These are phyloP conservation scores for Unio pictorum DNA, from an alignment of 2,888 invertebrate species.

Conservation along the genomic window DNA sequence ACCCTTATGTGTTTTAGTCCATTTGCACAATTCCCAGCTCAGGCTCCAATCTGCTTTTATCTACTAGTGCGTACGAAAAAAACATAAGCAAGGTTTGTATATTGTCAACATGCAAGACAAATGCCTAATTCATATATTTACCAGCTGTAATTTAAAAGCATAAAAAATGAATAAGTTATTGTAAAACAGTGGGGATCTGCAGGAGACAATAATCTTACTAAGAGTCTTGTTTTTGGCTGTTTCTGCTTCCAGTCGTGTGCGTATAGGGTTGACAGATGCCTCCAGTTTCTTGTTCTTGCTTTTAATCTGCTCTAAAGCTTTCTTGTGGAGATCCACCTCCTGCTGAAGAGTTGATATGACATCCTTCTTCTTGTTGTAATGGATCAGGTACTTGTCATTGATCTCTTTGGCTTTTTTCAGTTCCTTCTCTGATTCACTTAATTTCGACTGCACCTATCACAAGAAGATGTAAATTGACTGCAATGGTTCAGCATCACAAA, in stretches of 20 bases:
- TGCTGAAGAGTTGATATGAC: conserved; percentile 32
- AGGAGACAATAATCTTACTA: conserved; percentile 19
- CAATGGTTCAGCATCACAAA: no score
- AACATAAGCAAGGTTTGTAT: no score
- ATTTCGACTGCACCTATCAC: conserved; percentile 30
- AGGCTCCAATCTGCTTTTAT: no score
- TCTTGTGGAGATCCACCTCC: conserved; percentile 14
- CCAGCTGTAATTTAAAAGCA: no score
- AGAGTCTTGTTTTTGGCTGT: conserved; percentile 34
- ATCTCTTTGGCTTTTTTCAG: conserved; percentile 25
- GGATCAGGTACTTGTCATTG: conserved; percentile 35
- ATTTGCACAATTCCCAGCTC: no score
- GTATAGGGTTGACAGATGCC: conserved; percentile 21
- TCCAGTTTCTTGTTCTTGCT: conserved; percentile 28
- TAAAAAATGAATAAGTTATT: no score
- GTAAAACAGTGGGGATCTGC: no score
- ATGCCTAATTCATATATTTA: no score
- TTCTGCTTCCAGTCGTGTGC: conserved; percentile 35
- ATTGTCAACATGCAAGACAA: no score
- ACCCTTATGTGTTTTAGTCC: no score
- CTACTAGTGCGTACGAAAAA: no score
- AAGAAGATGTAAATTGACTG: not conserved
- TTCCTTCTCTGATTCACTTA: conserved; percentile 26
- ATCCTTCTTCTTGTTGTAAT: conserved; percentile 48
- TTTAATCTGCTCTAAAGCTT: conserved; percentile 19